Evolutionary conservation across 2,797 vertebrate species (phyloP).

Genomic region (Poecilia gillii): DNA sequence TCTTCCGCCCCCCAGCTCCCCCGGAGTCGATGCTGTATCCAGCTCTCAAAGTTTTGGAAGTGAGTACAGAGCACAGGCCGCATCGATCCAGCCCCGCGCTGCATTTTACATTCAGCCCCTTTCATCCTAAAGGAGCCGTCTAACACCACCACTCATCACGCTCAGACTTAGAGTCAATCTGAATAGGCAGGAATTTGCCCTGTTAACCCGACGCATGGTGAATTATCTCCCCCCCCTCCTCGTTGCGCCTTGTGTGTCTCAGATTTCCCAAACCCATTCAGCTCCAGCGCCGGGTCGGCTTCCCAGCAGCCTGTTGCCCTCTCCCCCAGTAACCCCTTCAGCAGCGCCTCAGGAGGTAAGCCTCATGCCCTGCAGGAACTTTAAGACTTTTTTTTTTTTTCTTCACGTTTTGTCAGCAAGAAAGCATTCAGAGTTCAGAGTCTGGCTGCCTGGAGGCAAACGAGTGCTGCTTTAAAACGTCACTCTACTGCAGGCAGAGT

Average conservation of each 20-base stretch:
- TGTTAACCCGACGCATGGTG: conserved; percentile 47
- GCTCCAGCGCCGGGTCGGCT: conserved; percentile 62
- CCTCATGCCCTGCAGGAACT: conserved; percentile 9
- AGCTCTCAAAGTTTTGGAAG: conserved; percentile 80
- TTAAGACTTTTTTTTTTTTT: background rate
- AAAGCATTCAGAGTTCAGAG: background rate
- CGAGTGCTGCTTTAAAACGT: background rate
- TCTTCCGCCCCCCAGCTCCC: conserved; percentile 66
- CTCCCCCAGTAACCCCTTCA: conserved; percentile 91
- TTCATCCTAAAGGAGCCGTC: conserved; percentile 6
- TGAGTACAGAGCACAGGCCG: conserved; percentile 47
- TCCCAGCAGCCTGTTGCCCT: conserved; percentile 79
- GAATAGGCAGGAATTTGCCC: conserved; percentile 63
- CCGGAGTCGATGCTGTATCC: conserved; percentile 74
- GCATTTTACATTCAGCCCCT: conserved; percentile 30
- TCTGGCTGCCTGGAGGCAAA: background rate
- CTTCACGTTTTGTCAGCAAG: background rate
- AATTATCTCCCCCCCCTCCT: conserved; percentile 44
- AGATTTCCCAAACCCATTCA: conserved; percentile 90
- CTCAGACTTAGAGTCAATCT: conserved; percentile 36
- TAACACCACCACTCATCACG: conserved; percentile 31
- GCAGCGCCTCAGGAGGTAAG: conserved; percentile 85
- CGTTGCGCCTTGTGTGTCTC: conserved; percentile 39
- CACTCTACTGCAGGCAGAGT: background rate
- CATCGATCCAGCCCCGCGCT: conserved; percentile 10